Base-by-base conservation (phyloP, 2,797 vertebrate genomes). In the Brachyalestes nurse region DNA sequence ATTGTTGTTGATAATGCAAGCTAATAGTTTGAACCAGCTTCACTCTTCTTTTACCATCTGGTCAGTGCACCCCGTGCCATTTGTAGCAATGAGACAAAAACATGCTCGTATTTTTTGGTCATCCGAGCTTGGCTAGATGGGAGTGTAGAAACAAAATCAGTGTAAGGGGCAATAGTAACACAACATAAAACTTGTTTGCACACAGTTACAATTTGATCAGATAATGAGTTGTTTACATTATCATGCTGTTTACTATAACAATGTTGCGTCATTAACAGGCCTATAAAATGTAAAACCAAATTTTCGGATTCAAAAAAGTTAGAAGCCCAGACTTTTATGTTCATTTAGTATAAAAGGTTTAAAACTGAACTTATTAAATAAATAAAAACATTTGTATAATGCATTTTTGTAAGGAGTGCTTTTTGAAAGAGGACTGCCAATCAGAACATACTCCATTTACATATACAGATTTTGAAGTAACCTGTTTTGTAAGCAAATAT, bases 1-100 rank as follows among this genome's bases (percentile, higher is more conserved):
- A 25, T 57, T 55, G 66, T 65, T 53, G 49, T 34, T 64, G 19
- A 72, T 72, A 66, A 64, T 77, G 25, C 38, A 73, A 69, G 72
- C 51, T 67, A 42, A 74, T 74, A 6, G 40, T 66, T 49, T 72
- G 49, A n/a, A 7, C 47, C 42, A 42, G 49, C 51, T 25, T 72
- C 69, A 57, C 72, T 58, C 51, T 66, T 72, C 16, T 23, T 77
- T 47, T 34, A 62, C 74, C 58, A 64, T 77, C 62, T 80, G 71
- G 34, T 64, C 25, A 47, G 25, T 57, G 5, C 61, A 67, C 7
- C 0, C 34, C 47, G 19, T 53, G 25, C 34, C 61, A 66, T 64
- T 77, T 51, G 47, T 66, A 55, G 61, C 45, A 28, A 10, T 5
- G 47, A 62, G 57, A 65, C 34, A 55, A 42, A 69, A 69, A 69